phyloP scores from a whole-genome alignment of 2,797 vertebrate genomes.

The Acipenser ruthenus region DNA sequence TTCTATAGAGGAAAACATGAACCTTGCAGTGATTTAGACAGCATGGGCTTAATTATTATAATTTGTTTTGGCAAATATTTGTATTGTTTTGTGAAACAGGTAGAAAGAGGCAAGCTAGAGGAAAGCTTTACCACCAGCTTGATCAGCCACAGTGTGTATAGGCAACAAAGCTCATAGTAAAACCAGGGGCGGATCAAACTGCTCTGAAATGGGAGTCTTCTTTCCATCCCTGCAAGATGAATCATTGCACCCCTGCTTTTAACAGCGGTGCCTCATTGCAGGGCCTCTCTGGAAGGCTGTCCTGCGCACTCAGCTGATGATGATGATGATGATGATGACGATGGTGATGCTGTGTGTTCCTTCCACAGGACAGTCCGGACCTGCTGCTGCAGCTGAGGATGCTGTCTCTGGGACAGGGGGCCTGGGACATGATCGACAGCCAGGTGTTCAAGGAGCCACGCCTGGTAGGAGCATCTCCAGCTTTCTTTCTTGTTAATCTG shows the following conservation, averaged over 20 bases:
- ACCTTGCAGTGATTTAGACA: background rate
- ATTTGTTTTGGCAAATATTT: background rate
- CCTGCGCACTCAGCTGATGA: no score
- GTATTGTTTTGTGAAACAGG: background rate
- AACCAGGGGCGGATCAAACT: background rate
- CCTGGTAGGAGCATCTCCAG: slow-evolving; percentile 60
- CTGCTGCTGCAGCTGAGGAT: slow-evolving; percentile 85
- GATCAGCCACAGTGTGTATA: background rate
- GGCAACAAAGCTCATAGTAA: background rate
- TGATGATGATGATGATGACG: no score
- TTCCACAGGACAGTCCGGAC: slow-evolving; percentile 81
- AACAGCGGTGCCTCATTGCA: background rate
- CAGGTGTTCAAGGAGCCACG: slow-evolving; percentile 96
- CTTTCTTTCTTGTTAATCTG: background rate
- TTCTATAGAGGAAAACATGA: background rate
- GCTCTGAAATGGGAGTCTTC: background rate
- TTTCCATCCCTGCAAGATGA: background rate
- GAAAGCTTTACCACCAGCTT: background rate
- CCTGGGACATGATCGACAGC: slow-evolving; percentile 99
- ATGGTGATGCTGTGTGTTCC: background rate
- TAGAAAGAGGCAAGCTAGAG: no score
- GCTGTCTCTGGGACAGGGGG: slow-evolving; percentile 87
- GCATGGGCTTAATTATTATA: background rate
- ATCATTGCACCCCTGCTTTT: no score
- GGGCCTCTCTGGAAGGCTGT: background rate